Evolutionary conservation across 2,888 invertebrate genomes (phyloP).

Genomic region (Cheilosia urbana): DNA sequence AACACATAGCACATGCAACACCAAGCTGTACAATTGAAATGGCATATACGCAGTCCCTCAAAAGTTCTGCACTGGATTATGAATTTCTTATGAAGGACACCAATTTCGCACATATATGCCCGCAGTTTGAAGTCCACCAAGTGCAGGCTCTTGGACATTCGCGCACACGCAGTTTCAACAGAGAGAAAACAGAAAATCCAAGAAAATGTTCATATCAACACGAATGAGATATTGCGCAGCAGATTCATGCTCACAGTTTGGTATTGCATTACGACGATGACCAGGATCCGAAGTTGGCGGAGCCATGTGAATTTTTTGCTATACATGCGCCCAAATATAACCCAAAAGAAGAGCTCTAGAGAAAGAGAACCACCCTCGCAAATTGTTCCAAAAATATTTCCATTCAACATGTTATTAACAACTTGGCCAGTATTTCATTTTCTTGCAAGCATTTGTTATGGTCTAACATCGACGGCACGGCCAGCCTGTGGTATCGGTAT

Average conservation of each 20-base stretch:
- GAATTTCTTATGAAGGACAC: constrained; percentile 71
- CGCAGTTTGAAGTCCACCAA: constrained; percentile 2
- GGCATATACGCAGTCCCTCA: constrained; percentile 46
- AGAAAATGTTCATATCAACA: constrained; percentile 70
- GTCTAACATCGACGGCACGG: constrained; percentile 32
- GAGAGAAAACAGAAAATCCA: constrained; percentile 24
- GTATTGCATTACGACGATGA: constrained; percentile 46
- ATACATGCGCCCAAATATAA: constrained; percentile 52
- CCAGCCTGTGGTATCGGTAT: neutral
- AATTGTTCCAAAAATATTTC: constrained; percentile 77
- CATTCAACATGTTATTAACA: constrained; percentile 78
- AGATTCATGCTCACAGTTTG: constrained; percentile 67
- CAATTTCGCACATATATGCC: constrained; percentile 51
- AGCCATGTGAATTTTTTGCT: constrained; percentile 61
- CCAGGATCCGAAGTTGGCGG: constrained; percentile 11
- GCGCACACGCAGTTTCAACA: constrained; percentile 36
- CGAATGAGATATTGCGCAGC: constrained; percentile 68
- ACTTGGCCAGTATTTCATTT: constrained; percentile 76
- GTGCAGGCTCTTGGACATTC: constrained; percentile 2
- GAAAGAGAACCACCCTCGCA: constrained; percentile 77
- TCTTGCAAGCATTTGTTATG: constrained; percentile 75
- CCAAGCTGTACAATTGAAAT: constrained; percentile 69
- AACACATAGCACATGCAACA: constrained; percentile 16
- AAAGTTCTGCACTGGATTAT: constrained; percentile 63
- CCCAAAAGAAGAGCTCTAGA: constrained; percentile 20